These are phyloP conservation scores for Rhysida immarginata DNA, from an alignment of 1,140 invertebrate species.

Conservation along the genomic window DNA sequence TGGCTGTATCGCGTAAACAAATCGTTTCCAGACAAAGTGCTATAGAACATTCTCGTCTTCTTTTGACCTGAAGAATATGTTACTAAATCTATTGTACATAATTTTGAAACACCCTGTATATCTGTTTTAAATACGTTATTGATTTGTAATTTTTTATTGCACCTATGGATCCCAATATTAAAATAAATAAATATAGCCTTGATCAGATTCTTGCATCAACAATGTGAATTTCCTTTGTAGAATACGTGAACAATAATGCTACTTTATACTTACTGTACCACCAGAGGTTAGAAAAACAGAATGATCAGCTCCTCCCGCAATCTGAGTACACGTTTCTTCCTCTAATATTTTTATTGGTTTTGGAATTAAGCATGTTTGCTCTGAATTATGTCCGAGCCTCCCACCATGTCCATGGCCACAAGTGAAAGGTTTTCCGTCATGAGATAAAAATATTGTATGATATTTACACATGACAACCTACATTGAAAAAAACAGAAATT, in stretches of 20 bases:
- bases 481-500: not conserved
- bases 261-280: conserved; percentile 31
- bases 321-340: conserved; percentile 20
- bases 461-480: conserved; percentile 49
- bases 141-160: too few relatives aligned
- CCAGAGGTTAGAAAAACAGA: conserved; percentile 44
- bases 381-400: conserved; percentile 44
- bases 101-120: too few relatives aligned
- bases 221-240: not conserved
- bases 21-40: too few relatives aligned
- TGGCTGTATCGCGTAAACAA: too few relatives aligned
- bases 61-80: too few relatives aligned
- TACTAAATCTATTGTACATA: too few relatives aligned
- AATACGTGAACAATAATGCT: not conserved
- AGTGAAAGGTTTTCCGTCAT: conserved; percentile 40
- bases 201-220: not conserved
- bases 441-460: conserved; percentile 48
- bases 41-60: too few relatives aligned
- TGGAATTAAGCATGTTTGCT: conserved; percentile 40
- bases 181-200: not conserved
- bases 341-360: conserved; percentile 32
- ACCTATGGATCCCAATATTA: too few relatives aligned
- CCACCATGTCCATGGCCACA: conserved; percentile 60
- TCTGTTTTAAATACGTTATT: too few relatives aligned
- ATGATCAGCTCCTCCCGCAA: conserved; percentile 42